Base-by-base conservation (phyloP, 2,797 vertebrate species). In the Phoxinus dragarum region DNA sequence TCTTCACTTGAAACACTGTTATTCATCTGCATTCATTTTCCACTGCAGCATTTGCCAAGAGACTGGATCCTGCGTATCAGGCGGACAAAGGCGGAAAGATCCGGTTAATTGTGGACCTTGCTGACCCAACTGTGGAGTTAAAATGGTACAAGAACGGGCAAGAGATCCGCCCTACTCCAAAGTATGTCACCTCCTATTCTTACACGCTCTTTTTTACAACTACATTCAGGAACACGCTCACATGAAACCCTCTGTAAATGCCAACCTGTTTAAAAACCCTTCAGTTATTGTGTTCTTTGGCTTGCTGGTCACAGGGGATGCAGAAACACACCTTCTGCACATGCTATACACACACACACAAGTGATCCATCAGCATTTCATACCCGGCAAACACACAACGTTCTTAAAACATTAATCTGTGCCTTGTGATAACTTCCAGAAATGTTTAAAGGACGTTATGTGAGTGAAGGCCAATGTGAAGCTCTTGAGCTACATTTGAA, bases 111-210 rank as follows among this genome's bases (percentile, higher is more conserved):
- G 98, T 99, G 69, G 98, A 99, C 59, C 92, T 99, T 82, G 96
- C 98, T 64, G 98, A 99, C 89, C 98, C 98, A 78, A 99, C 98
- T 1, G 93, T 99, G 87, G 98, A 99, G 27, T 96, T 99, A 85
- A 99, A 99, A 94, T 99, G 98, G 98, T 99, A 97, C 93, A 99
- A 99, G 96, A 99, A 99, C 71, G 98, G 98, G 47, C 97, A 98
- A 89, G 98, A 99, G 93, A 99, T 99, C 90, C 96, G 98, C 69
- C 96, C 98, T 9, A 94, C 94, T 89, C 96, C 97, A 86, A 99
- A 99, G 98, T 99, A 98, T 92, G 98, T 95, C n/a, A 12, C 56
- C 23, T 56, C 4, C 16, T 49, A 17, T 36, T 54, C 36, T 44
- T 49, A 9, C 75, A 6, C 78, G 19, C 8, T 34, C 27, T 80